phyloP scores from a whole-genome alignment of 2,113 vertebrate species.

The mouse (Mus musculus) region DNA sequence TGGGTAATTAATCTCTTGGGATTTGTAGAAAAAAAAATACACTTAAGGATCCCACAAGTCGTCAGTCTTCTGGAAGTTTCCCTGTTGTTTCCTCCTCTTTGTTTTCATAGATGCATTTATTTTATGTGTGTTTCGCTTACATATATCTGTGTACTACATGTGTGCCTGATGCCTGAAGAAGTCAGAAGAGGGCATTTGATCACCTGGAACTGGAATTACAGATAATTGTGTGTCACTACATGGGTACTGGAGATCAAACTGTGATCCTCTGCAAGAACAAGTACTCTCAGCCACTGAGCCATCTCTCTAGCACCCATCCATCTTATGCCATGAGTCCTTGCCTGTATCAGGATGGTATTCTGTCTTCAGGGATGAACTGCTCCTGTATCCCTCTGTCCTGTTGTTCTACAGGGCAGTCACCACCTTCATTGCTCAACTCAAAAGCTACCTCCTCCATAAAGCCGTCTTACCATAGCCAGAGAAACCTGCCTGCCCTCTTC shows the following conservation, averaged over 20 bases:
- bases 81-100: not conserved
- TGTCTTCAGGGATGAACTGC: not conserved
- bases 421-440: not conserved
- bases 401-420: not conserved
- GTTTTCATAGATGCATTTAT: not conserved
- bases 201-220: not conserved
- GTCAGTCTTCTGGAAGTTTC: not conserved
- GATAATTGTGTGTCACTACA: not conserved
- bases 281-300: too few species aligned
- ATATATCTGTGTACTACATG: not conserved
- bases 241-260: not conserved
- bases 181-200: not conserved
- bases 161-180: too few species aligned
- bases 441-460: not conserved
- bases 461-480: not conserved
- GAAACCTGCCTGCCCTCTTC: not conserved
- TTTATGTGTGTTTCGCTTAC: not conserved
- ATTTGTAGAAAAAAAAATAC: conserved; percentile 20
- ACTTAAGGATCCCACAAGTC: not conserved
- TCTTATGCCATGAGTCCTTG: not conserved
- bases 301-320: not conserved
- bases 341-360: not conserved
- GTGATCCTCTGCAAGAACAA: not conserved
- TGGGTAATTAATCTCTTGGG: not conserved
- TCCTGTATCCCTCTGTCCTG: not conserved